Evolutionary conservation across 2,888 invertebrate species (phyloP).

Genomic region (Ceriagrion tenellum): DNA sequence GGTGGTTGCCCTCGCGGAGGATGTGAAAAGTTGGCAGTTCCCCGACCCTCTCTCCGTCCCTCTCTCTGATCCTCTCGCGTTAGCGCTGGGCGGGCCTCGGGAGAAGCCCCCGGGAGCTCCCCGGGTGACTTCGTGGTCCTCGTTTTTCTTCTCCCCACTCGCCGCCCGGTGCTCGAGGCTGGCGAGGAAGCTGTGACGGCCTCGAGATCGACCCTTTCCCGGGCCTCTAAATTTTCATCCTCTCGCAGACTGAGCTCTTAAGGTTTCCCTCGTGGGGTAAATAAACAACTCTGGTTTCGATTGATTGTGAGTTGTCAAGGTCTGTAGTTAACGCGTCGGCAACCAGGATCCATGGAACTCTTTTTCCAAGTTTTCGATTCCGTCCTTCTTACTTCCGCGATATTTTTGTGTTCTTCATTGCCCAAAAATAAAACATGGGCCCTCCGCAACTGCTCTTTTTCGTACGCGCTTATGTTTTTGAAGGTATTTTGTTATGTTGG

Average conservation of each 20-base stretch:
- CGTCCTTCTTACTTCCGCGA: neutral
- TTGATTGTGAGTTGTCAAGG: neutral
- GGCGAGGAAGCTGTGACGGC: neutral
- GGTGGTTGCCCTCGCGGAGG: neutral
- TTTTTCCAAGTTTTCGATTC: neutral
- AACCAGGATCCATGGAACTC: neutral
- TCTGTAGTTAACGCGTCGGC: neutral
- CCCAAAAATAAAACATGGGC: too few species aligned
- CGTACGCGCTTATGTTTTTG: too few species aligned
- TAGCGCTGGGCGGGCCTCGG: neutral
- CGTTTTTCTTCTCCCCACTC: neutral
- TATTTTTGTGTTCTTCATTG: neutral
- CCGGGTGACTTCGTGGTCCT: neutral
- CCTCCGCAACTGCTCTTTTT: too few species aligned
- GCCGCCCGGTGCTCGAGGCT: neutral
- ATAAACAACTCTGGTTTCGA: neutral
- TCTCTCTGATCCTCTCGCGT: too few species aligned
- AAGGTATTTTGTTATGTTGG: too few species aligned
- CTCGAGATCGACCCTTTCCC: neutral
- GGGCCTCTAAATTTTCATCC: neutral
- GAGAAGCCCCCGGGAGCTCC: neutral
- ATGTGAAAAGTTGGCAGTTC: neutral
- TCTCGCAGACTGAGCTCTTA: neutral
- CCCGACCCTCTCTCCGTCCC: neutral
- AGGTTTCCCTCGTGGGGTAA: neutral